These are phyloP conservation scores for Acropora yongei DNA, from an alignment of 64 coral and sea anemone species.

Conservation along the genomic window DNA sequence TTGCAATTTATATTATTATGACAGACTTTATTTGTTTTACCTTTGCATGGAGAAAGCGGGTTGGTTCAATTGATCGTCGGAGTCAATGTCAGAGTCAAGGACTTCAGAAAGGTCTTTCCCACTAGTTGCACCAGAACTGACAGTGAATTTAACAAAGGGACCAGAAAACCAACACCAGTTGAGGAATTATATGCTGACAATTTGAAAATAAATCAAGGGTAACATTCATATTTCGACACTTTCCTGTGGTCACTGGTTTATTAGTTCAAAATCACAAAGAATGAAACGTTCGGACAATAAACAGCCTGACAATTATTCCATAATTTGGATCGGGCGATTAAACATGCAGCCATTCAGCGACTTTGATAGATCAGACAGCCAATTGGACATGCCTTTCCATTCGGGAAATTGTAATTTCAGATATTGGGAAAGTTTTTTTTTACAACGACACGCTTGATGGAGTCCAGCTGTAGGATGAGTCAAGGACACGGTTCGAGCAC, in stretches of 20 bases:
- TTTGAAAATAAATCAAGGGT: background rate
- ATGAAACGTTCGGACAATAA: background rate
- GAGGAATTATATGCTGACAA: background rate
- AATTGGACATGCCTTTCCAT: background rate
- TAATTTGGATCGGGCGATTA: background rate
- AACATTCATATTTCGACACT: background rate
- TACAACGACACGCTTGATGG: background rate
- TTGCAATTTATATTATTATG: constrained; percentile 6
- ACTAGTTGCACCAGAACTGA: background rate
- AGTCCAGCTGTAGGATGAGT: constrained; percentile 1
- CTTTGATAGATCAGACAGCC: background rate
- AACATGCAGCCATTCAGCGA: background rate
- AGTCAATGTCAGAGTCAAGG: background rate
- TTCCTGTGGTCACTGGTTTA: background rate
- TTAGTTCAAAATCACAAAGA: background rate
- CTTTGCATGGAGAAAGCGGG: background rate
- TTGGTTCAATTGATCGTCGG: constrained; percentile 23
- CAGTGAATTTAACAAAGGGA: constrained; percentile 7
- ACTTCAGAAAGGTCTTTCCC: background rate
- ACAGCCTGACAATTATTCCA: background rate
- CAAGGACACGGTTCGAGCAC: background rate
- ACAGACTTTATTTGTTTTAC: background rate
- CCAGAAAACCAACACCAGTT: constrained; percentile 1
- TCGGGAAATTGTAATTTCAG: background rate
- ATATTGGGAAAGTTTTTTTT: background rate